Base-by-base conservation (phyloP, 2,113 vertebrate species). In the Rhodinocichla rosea region DNA sequence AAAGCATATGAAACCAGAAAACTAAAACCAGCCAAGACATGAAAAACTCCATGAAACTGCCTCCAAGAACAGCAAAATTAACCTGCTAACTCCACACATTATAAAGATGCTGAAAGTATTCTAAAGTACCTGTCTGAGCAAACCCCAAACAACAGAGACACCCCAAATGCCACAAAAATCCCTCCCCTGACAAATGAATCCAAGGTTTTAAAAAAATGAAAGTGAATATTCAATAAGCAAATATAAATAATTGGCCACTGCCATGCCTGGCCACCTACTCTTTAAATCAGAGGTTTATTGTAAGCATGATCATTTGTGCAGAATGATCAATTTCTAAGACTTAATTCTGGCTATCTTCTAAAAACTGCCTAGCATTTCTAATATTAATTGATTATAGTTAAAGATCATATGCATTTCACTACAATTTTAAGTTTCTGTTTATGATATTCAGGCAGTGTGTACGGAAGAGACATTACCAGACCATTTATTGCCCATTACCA, bases 401-500 rank as follows among this genome's bases (percentile, higher is more conserved):
- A 96, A 73, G 53, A 92, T 86, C 50, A 80, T 70, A 79, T 87
- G 64, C 77, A 57, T 78, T 92, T 85, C 44, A 92, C 87, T 90
- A 89, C 65, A 92, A 89, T 83, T 89, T 92, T 39, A 92, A 93
- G 74, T 71, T 85, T 73, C 86, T 78, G 32, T 82, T 96, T 96
- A 93, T 78, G 89, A 85, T 74, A 95, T 94, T 81, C 88, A 87
- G 89, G 93, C 86, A 95, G 68, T 49, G n/a, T 77, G 27, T 28
- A 85, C 37, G 60, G 60, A 4, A 2, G 21, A 89, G 60, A 79
- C 77, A 88, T 77, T 50, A 67, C 73, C 79, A 62, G 67, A 76
- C 89, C 93, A 94, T 97, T 97, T 94, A 89, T 90, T 80, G 83
- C 45, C 47, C 7, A 83, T 96, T 97, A 98, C 93, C 10, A 1